Conservation (phyloP, 1,140 invertebrate genomes). For the Hypothenemus hampei region DNA sequence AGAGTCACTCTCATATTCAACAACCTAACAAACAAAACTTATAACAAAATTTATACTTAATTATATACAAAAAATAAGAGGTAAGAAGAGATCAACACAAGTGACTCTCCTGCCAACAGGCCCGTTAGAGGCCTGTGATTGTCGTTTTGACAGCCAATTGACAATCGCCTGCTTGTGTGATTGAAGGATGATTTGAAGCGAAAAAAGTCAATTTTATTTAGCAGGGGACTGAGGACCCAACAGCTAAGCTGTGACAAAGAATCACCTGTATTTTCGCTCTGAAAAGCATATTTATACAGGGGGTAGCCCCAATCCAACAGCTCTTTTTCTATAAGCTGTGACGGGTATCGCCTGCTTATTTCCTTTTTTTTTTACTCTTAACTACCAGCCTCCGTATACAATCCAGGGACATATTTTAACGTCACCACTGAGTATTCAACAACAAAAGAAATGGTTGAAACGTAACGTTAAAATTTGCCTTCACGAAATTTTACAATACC, state of each 20-base stretch:
- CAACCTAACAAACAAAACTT: not conserved
- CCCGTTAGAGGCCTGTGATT: slow-evolving; percentile 29
- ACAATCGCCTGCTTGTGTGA: slow-evolving; percentile 36
- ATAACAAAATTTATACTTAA: slow-evolving; percentile 5
- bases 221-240: slow-evolving; percentile 35
- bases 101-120: slow-evolving; percentile 27
- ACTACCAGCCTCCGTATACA: slow-evolving; percentile 32
- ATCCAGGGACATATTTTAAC: too few species aligned
- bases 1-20: slow-evolving; percentile 22
- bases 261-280: slow-evolving; percentile 34
- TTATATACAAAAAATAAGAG: too few species aligned
- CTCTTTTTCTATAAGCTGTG: slow-evolving; percentile 36
- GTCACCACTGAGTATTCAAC: slow-evolving; percentile 5
- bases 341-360: slow-evolving; percentile 40
- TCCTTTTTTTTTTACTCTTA: slow-evolving; percentile 18
- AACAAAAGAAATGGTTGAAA: too few species aligned
- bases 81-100: slow-evolving; percentile 5
- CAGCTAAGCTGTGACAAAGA: slow-evolving; percentile 32
- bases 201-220: too few species aligned
- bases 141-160: slow-evolving; percentile 1
- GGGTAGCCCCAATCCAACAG: slow-evolving; percentile 42
- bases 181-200: slow-evolving; percentile 29
- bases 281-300: slow-evolving; percentile 34
- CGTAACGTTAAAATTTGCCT: too few species aligned
- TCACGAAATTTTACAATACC: too few species aligned